Conservation (phyloP, 2,888 invertebrate species). For the Molorchus minor region DNA sequence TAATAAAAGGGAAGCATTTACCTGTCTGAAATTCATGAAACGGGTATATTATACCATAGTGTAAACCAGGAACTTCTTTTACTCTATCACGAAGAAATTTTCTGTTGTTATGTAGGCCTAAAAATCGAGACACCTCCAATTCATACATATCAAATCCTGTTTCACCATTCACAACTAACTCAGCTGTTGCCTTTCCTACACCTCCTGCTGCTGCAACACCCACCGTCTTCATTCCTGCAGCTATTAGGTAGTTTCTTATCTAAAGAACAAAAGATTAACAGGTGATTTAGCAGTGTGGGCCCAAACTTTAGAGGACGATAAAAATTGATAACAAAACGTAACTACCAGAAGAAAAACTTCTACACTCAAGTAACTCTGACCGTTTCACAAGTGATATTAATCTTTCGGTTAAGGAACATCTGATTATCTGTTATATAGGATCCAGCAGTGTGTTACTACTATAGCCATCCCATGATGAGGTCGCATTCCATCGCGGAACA, state of each 20-base stretch:
- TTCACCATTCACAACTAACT: constrained; percentile 84
- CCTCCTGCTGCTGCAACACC: constrained; percentile 97
- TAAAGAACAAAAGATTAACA: constrained; percentile 62
- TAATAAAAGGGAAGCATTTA: constrained; percentile 13
- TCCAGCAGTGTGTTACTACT: no score
- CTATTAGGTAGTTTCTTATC: constrained; percentile 89
- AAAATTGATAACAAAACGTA: no score
- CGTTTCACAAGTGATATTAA: no score
- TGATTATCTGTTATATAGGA: no score
- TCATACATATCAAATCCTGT: constrained; percentile 87
- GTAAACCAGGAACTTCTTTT: constrained; percentile 90
- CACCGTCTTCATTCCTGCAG: constrained; percentile 95
- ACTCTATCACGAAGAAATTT: constrained; percentile 91
- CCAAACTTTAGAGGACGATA: no score
- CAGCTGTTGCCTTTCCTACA: constrained; percentile 89
- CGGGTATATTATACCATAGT: constrained; percentile 85
- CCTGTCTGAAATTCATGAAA: constrained; percentile 83
- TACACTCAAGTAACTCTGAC: no score
- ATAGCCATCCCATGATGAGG: no score
- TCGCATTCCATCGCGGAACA: no score
- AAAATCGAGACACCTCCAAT: constrained; percentile 87
- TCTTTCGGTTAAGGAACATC: no score
- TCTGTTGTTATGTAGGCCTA: constrained; percentile 93
- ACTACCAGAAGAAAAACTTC: no score
- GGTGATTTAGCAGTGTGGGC: no score